phyloP scores from a whole-genome alignment of 2,888 invertebrate species.

The Cactoblastis cactorum region DNA sequence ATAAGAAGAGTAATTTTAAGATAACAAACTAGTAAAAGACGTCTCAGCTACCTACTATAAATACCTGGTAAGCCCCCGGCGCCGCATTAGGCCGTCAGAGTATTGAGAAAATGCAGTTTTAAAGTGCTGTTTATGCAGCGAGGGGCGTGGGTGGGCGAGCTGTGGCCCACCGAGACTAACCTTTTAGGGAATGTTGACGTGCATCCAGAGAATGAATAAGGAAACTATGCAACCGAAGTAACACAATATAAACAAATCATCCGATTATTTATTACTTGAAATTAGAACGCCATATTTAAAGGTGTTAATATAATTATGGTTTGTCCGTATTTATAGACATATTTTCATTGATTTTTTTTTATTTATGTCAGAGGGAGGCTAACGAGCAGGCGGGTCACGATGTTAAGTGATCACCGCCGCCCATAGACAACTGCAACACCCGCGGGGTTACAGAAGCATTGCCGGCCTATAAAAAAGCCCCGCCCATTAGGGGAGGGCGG shows the following conservation, averaged over 20 bases:
- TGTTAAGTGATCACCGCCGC: too few relatives aligned
- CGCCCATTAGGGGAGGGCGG: too few relatives aligned
- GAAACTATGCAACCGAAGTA: slow-evolving; percentile 36
- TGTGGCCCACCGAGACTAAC: slow-evolving; percentile 46
- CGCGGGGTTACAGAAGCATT: too few relatives aligned
- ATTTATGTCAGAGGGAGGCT: too few relatives aligned
- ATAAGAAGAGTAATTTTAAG: slow-evolving; percentile 10
- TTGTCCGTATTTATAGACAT: slow-evolving; percentile 28
- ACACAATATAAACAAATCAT: slow-evolving; percentile 1
- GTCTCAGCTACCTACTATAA: slow-evolving; percentile 32
- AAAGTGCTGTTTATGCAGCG: slow-evolving; percentile 41
- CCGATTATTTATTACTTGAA: slow-evolving; percentile 5
- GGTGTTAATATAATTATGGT: slow-evolving; percentile 15
- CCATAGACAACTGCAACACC: too few relatives aligned
- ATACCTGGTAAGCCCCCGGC: slow-evolving; percentile 34
- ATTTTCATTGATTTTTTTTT: too few relatives aligned
- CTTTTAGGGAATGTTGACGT: slow-evolving; percentile 70
- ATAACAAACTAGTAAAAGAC: slow-evolving; percentile 18
- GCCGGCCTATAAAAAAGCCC: too few relatives aligned
- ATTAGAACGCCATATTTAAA: slow-evolving; percentile 8
- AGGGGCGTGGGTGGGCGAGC: slow-evolving; percentile 55
- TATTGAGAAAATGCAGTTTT: slow-evolving; percentile 42
- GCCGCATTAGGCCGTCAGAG: slow-evolving; percentile 47
- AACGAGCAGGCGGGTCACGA: too few relatives aligned
- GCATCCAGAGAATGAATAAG: slow-evolving; percentile 48